Conservation (phyloP, 2,113 vertebrate genomes). For the Papio anubis region DNA sequence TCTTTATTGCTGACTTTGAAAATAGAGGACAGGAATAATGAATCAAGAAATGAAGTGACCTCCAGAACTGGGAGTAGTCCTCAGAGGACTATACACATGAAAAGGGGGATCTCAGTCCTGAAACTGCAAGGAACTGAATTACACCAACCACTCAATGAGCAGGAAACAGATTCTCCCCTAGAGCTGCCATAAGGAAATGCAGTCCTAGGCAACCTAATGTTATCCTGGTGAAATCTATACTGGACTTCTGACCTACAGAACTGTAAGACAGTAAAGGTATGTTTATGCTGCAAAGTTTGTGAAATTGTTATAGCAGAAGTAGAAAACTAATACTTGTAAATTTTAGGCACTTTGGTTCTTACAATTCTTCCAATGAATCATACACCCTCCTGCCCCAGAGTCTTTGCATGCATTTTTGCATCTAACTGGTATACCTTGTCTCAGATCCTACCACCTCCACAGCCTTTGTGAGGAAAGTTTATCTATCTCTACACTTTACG, state of each 20-base stretch:
- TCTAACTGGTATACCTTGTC: not conserved
- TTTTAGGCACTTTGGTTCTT: not conserved
- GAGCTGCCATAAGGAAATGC: not conserved
- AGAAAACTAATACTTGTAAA: not conserved
- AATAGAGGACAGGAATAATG: not conserved
- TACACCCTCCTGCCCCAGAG: too few species aligned
- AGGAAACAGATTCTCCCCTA: not conserved
- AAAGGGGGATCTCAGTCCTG: not conserved
- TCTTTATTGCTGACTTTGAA: not conserved
- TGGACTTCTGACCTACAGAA: not conserved
- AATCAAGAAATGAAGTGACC: not conserved
- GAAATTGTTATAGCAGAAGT: not conserved
- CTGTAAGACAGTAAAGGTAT: not conserved
- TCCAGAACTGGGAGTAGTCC: not conserved
- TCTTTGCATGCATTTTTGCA: not conserved
- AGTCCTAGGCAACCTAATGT: not conserved
- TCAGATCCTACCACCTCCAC: not conserved
- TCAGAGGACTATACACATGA: not conserved
- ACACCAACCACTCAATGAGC: not conserved
- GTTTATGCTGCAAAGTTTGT: not conserved
- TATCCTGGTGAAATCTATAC: not conserved
- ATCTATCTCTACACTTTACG: not conserved
- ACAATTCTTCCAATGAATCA: not conserved
- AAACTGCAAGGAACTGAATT: not conserved
- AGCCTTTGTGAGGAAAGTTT: not conserved